Conservation (phyloP, 1,140 invertebrate species). For the Papilio glaucus region DNA sequence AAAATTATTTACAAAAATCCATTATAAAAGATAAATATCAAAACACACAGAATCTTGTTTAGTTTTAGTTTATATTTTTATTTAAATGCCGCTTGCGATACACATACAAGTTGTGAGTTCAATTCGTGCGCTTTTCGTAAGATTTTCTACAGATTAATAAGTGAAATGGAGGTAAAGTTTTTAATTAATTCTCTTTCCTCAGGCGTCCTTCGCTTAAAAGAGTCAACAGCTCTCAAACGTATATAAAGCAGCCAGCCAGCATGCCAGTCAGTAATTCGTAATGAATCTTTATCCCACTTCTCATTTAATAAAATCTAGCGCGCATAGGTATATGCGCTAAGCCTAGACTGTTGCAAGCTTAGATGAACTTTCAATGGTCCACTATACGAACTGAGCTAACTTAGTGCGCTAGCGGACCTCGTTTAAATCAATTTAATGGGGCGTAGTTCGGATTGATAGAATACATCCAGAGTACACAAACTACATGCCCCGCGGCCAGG, state of each 20-base stretch:
- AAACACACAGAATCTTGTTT: no score
- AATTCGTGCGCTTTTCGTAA: neutral
- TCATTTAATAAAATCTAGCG: constrained; percentile 42
- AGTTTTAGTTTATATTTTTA: no score
- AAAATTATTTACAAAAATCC: no score
- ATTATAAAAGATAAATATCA: no score
- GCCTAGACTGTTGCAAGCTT: constrained; percentile 42
- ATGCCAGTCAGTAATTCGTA: constrained; percentile 24
- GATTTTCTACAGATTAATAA: constrained; percentile 7
- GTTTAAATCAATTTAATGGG: constrained; percentile 32
- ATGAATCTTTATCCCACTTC: constrained; percentile 42
- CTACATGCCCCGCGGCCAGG: neutral
- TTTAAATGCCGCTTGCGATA: no score
- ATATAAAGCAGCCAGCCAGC: constrained; percentile 10
- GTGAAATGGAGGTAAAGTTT: constrained; percentile 14
- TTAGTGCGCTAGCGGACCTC: constrained; percentile 3
- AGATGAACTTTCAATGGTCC: constrained; percentile 44
- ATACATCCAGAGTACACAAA: no score
- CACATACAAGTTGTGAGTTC: no score
- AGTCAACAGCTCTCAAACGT: constrained; percentile 3
- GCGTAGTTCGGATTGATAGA: neutral
- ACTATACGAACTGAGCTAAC: constrained; percentile 39
- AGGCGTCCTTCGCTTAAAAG: neutral
- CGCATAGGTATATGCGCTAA: constrained; percentile 39
- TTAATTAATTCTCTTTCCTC: constrained; percentile 22